Evolutionary conservation across 2,888 invertebrate genomes (phyloP), one percentile per base, ranked within the genome.

Genomic region (Cephus spinipes): DNA sequence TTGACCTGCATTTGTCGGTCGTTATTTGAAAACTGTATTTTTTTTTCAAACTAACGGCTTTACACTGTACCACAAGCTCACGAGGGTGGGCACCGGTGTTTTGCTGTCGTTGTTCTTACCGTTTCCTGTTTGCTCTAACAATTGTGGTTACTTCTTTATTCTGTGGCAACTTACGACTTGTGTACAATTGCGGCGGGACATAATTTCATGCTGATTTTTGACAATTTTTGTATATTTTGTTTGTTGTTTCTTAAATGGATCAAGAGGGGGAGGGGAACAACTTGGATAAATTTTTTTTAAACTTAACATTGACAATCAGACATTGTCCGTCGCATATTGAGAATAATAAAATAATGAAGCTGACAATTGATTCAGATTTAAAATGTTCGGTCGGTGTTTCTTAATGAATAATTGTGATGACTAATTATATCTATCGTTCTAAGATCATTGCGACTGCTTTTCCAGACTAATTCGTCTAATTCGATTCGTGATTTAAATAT

Each of bases 131-230:
- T 30, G 32, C 15, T 34, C 81, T 73, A 83, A 80, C 82, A 79
- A 82, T 80, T 75, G 79, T 78, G 76, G 77, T 73, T 82, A 81
- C 77, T 76, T 82, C 77, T 82, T 81, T 82, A 81, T 79, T 84
- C 69, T 76, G 75, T 78, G 74, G 68, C 79, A 81, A 81, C 79
- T 81, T 77, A 81, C 78, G 82, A 79, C 68, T 55, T 78, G 79
- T 80, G 73, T 83, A 83, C 82, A 83, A 79, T 79, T 79, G 73
- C 69, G 69, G 74, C 68, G 33, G 69, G 34, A 74, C 68, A 81
- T 68, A 69, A 75, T 35, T 68, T 33, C 23, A 30, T 23, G 73
- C 33, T 74, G 35, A 73, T 35, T 34, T 73, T 73, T 35, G 6
- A 11, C 34, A 33, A 12, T 34, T 69, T 34, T 40, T 23, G 2